Evolutionary conservation across 2,113 vertebrate genomes (phyloP), one percentile per base, ranked within the genome.

Genomic region (Sciurus niger): DNA sequence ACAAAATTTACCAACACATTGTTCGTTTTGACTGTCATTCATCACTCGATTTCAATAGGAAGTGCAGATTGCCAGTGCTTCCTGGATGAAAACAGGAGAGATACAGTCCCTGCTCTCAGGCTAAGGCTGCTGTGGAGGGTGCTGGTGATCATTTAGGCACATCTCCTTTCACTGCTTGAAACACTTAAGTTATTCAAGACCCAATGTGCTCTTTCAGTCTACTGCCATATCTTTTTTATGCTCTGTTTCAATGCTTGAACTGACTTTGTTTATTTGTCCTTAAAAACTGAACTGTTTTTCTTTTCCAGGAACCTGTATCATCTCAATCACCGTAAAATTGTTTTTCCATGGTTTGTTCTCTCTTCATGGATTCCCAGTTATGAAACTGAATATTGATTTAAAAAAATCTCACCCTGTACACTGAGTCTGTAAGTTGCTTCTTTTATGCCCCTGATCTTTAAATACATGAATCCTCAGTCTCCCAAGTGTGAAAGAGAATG

Each of bases 301-400:
- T 80, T 48, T 22, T 46, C 63, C 12, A 65, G 80, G n/a, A 92
- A 77, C 88, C 87, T 80, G 65, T 90, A 30, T 92, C 58, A 46
- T 72, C 43, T 87, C 68, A 84, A 60, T 94, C 67, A 37, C 93
- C 8, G 18, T 92, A 89, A 92, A 96, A 96, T 92, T 80, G 55
- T 72, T 96, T 96, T 84, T 87, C n/a, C 84, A n/a, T 48, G 63
- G 63, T 30, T 74, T 89, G 37, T 92, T 92, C 48, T 96, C 55
- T 90, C 51, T 95, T 77, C 77, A 90, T 17, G 37, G 78, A 53
- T 92, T 94, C 37, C 60, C 88, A 37, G 65, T 78, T 92, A 84
- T 96, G 58, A 95, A 94, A 95, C 67, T 90, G 43, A 88, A 90
- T 92, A 87, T 90, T 94, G 84, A 96, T 40, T 97, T 22, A 18